Percentiles rank a stretch among this genome's conserved stretches.
Evolutionary conservation across 1,140 invertebrate species (phyloP).

Genomic region (Cyclina sinensis): DNA sequence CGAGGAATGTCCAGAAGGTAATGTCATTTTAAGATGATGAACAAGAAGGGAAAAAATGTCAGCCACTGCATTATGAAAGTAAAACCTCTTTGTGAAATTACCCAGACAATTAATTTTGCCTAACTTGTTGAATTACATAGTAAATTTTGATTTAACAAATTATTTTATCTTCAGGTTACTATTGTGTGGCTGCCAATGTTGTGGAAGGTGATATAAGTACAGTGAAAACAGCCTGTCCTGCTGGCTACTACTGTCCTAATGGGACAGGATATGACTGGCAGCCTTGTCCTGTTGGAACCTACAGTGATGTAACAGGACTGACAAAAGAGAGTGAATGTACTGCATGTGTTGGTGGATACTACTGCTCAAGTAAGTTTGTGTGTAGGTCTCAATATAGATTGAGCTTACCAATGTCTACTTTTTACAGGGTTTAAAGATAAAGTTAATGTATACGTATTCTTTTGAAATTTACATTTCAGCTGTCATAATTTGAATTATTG

Average conservation of each 20-base stretch:
- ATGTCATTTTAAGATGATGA: too few species aligned
- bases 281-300: conserved; percentile 84
- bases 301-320: conserved; percentile 77
- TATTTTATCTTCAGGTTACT: conserved; percentile 79
- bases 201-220: conserved; percentile 73
- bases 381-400: background rate
- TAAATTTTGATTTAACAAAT: too few species aligned
- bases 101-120: too few species aligned
- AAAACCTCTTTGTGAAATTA: too few species aligned
- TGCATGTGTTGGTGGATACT: conserved; percentile 79
- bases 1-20: conserved; percentile 82
- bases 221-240: conserved; percentile 76
- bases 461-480: too few species aligned
- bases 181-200: conserved; percentile 82
- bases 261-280: conserved; percentile 84
- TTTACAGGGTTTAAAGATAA: too few species aligned
- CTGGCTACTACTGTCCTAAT: conserved; percentile 84
- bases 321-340: conserved; percentile 78
- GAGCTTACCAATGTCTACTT: too few species aligned
- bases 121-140: too few species aligned
- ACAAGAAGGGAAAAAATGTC: too few species aligned
- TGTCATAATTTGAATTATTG: too few species aligned
- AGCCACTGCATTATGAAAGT: too few species aligned
- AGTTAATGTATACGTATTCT: too few species aligned
- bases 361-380: conserved; percentile 77